Evolutionary conservation across 2,888 invertebrate species (phyloP).

Genomic region (Synergus gifuensis): DNA sequence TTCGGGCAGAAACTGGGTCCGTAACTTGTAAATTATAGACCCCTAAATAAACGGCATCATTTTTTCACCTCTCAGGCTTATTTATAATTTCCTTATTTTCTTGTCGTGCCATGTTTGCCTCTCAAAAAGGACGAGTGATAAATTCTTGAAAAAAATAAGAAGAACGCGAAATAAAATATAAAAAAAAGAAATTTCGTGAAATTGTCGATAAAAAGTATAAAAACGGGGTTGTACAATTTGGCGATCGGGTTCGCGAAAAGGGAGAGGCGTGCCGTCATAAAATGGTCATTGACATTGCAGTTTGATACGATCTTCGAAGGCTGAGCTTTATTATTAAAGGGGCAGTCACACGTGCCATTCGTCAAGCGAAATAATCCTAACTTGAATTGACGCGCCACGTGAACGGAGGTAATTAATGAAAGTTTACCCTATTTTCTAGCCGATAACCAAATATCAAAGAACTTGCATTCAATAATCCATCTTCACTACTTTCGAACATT

Average conservation of each 20-base stretch:
- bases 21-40: neutral
- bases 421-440: slow-evolving; percentile 30
- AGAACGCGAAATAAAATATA: neutral
- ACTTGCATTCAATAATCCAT: slow-evolving; percentile 26
- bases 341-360: slow-evolving; percentile 40
- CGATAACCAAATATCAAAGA: slow-evolving; percentile 35
- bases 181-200: neutral
- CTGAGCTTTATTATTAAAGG: slow-evolving; percentile 39
- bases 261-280: neutral
- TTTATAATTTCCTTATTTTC: neutral
- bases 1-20: neutral
- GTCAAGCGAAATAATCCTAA: slow-evolving; percentile 29
- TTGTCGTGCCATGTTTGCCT: neutral
- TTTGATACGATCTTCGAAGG: slow-evolving; percentile 35
- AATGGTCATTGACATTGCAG: slow-evolving; percentile 29
- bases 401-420: slow-evolving; percentile 40
- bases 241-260: neutral
- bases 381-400: slow-evolving; percentile 35
- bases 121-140: neutral
- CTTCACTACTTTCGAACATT: neutral
- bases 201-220: neutral
- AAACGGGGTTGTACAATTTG: neutral
- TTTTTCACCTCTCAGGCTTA: neutral
- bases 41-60: neutral
- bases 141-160: neutral